Conservation (phyloP, 2,113 vertebrate genomes). For the Bothrops jararaca region DNA sequence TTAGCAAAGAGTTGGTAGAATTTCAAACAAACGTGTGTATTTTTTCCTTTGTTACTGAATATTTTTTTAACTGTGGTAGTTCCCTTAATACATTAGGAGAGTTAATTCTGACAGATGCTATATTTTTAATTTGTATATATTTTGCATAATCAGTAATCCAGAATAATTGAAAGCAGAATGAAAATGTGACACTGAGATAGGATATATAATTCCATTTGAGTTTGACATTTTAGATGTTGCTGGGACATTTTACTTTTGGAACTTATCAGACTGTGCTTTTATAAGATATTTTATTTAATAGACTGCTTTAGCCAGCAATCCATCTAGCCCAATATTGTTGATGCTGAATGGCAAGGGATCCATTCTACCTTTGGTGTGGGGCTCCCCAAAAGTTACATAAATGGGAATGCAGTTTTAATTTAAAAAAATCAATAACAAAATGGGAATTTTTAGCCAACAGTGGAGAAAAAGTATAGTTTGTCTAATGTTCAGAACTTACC, state of each 20-base stretch:
- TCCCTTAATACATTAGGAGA: not conserved
- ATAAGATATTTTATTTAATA: not conserved
- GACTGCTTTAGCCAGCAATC: not conserved
- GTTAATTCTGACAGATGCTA: not conserved
- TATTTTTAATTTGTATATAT: not conserved
- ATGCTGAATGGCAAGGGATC: not conserved
- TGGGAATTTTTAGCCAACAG: conserved; percentile 17
- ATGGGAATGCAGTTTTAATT: conserved; percentile 22
- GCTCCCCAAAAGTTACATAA: not conserved
- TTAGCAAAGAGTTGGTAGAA: not conserved
- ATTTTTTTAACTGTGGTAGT: not conserved
- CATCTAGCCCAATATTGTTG: not conserved
- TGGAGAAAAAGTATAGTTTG: not conserved
- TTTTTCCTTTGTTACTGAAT: not conserved
- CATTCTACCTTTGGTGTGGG: not conserved
- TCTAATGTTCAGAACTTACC: not conserved
- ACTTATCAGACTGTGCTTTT: not conserved
- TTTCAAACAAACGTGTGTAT: not conserved
- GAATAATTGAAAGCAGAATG: not conserved
- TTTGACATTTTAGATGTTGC: not conserved
- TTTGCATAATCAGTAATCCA: not conserved
- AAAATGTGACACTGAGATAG: not conserved
- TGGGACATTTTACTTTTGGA: not conserved
- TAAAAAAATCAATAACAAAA: conserved; percentile 43
- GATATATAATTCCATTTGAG: too few relatives aligned